These are phyloP conservation scores for Ditylenchus weischeri DNA, from an alignment of 2,888 invertebrate species.

Conservation along the genomic window DNA sequence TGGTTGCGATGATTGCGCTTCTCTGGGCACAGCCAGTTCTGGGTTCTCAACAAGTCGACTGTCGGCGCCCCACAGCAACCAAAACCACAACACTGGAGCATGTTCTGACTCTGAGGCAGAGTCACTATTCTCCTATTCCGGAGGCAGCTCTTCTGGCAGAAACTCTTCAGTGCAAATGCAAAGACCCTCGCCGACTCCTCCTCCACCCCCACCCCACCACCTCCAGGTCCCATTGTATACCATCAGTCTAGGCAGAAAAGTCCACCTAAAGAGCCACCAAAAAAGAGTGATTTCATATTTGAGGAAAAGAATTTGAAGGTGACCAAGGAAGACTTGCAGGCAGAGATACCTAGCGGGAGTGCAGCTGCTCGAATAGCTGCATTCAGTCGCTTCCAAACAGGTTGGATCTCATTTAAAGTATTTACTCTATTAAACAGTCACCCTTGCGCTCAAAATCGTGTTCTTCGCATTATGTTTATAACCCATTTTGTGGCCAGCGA, in stretches of 20 bases:
- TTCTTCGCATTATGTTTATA: no score
- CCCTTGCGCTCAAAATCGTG: no score
- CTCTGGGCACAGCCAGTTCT: not conserved
- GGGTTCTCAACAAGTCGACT: not conserved
- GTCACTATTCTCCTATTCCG: constrained; percentile 4
- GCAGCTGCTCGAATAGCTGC: constrained; percentile 6
- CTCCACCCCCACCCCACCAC: constrained; percentile 20
- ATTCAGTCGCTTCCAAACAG: constrained; percentile 5
- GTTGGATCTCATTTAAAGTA: not conserved
- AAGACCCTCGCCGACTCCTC: constrained; percentile 19
- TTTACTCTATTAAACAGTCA: no score
- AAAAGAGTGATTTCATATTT: constrained; percentile 42
- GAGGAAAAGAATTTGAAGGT: constrained; percentile 38
- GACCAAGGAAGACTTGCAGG: constrained; percentile 24
- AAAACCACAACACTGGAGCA: not conserved
- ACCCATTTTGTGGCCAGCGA: no score
- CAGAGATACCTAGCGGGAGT: constrained; percentile 28
- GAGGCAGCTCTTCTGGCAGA: constrained; percentile 1
- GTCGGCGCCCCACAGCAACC: no score
- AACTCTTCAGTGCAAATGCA: constrained; percentile 7
- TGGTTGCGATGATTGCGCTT: constrained; percentile 7
- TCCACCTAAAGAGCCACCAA: constrained; percentile 28
- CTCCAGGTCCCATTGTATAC: constrained; percentile 16
- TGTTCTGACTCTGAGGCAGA: constrained; percentile 7
- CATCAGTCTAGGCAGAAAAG: constrained; percentile 21